Base-by-base conservation (phyloP, 2,888 invertebrate genomes). In the Eilema sororculum region DNA sequence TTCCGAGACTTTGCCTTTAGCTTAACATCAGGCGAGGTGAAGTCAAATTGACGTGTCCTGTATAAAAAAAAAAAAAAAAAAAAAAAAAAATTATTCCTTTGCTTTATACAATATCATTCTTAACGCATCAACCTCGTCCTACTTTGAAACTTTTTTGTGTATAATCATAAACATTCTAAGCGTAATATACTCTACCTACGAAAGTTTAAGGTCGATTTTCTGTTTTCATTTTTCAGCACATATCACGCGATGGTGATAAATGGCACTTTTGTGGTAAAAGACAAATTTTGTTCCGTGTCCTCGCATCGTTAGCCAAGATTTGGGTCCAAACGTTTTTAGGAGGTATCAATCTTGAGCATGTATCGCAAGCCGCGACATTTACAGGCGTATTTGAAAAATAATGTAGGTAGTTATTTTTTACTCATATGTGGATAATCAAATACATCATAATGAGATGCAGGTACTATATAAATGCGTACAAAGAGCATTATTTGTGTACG, bases 201-300 rank as follows among this genome's bases (percentile, higher is more conserved):
- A 2, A 22, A n/a, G 5, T 13, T 57, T 68, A 78, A 62, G 67
- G 74, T 73, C 58, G 16, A 25, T 70, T 67, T 59, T 74, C 0
- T 20, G 13, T 28, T 67, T 28, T 28, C n/a, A 30, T 64, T 37
- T 56, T 64, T 33, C 28, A 67, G 41, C 66, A 75, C 28, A 72
- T 64, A 73, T 70, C 85, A 83, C 82, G 75, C 81, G 83, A 81
- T 84, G 78, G 86, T 90, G 89, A 91, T 89, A 90, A 89, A 92
- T 90, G 80, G 83, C 72, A 64, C 73, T 76, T 82, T 78, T 80
- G 78, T 83, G 85, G 85, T 85, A 85, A 86, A 88, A 89, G 90
- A 91, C 90, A 91, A 91, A 91, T 90, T 89, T 90, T 85, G 88
- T 88, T 87, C 84, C 88, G 83, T 87, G 87, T 88, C 88, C 84